A percentile compares a stretch with the other conserved stretches of the same genome.
phyloP scores from a whole-genome alignment of 2,797 vertebrate species.

The Pseudomugil gertrudae region DNA sequence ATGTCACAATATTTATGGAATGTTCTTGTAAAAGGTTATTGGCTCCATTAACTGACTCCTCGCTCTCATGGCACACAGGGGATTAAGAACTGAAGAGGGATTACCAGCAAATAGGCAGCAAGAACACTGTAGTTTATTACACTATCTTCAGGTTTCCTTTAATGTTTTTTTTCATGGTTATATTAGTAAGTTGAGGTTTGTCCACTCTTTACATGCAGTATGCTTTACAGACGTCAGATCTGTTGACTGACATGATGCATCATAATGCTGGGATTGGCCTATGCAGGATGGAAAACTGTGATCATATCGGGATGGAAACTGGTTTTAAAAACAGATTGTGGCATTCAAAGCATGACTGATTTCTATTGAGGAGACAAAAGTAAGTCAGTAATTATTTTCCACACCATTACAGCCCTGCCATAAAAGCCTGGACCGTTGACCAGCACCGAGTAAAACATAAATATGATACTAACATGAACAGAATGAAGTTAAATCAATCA shows the following conservation, averaged over 20 bases:
- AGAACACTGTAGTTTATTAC: not conserved
- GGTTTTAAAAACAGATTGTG: not conserved
- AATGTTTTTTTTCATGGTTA: not conserved
- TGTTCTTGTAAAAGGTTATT: constrained; percentile 39
- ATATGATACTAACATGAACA: not conserved
- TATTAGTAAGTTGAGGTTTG: not conserved
- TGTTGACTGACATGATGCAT: not conserved
- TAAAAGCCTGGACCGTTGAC: not conserved
- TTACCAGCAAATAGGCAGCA: constrained; percentile 13
- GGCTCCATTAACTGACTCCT: constrained; percentile 30
- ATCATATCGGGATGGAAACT: not conserved
- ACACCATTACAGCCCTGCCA: not conserved
- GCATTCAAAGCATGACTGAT: constrained; percentile 9
- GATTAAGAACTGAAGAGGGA: constrained; percentile 6
- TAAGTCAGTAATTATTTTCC: constrained; percentile 14
- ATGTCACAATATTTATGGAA: constrained; percentile 3
- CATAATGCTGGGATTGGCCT: not conserved
- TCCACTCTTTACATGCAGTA: not conserved
- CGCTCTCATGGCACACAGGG: constrained; percentile 7
- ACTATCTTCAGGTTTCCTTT: not conserved
- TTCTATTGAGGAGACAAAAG: not conserved
- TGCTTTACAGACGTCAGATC: not conserved
- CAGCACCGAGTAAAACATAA: not conserved
- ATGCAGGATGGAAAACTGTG: not conserved
- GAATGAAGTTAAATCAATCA: not conserved